A percentile compares a stretch with the other conserved stretches of the same genome.
Evolutionary conservation across 92 coral and sea anemone species (phyloP).

Genomic region (Epizoanthus fatuus): DNA sequence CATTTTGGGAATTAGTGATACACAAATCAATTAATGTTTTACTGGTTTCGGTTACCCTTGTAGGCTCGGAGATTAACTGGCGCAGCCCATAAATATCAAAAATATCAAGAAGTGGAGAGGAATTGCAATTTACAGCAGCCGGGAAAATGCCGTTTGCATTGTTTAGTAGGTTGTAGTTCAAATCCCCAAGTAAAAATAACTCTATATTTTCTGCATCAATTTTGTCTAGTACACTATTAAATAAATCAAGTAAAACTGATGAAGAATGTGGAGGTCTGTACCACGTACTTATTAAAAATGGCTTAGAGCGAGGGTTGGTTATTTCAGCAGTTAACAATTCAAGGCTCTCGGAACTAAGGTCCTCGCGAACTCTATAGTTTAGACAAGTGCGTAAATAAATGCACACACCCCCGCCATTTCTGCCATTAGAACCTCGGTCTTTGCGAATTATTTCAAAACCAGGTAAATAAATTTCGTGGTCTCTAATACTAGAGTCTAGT

Average conservation of each 20-base stretch:
- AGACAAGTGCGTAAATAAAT: background rate
- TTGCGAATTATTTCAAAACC: slow-evolving; percentile 14
- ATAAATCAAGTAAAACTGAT: no score
- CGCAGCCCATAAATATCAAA: background rate
- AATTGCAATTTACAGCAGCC: background rate
- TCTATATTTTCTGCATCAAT: background rate
- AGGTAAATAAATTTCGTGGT: background rate
- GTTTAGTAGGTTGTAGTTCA: slow-evolving; percentile 5
- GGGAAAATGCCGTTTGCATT: background rate
- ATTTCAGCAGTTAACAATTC: slow-evolving; percentile 28
- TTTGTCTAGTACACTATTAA: no score
- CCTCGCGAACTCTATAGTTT: slow-evolving; percentile 21
- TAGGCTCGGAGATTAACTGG: slow-evolving; percentile 12
- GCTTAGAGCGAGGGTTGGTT: slow-evolving; percentile 21
- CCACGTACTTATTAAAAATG: slow-evolving; percentile 29
- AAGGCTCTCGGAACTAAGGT: slow-evolving; percentile 10
- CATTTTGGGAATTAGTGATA: background rate
- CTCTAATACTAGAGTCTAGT: slow-evolving; percentile 11
- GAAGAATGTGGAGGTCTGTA: background rate
- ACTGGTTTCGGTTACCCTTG: background rate
- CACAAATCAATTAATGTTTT: slow-evolving; percentile 12
- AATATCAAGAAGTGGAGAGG: slow-evolving; percentile 4
- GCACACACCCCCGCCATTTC: slow-evolving; percentile 7
- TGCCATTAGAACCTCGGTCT: slow-evolving; percentile 11
- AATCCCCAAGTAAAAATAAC: background rate